Percentiles rank a stretch among this genome's conserved stretches.
phyloP scores from a whole-genome alignment of 2,797 vertebrate genomes.

The Brachymystax lenok region DNA sequence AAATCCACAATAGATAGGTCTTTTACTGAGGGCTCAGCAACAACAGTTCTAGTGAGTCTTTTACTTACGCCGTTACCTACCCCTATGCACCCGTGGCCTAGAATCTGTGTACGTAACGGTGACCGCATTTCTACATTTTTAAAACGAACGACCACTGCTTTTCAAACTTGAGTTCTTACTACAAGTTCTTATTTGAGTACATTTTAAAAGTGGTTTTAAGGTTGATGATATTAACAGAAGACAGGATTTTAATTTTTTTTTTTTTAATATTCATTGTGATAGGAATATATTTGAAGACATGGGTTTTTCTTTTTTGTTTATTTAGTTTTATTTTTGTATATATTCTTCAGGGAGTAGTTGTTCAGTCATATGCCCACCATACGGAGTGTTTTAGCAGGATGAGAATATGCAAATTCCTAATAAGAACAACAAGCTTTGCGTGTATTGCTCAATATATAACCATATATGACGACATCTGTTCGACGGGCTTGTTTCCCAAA shows the following conservation, averaged over 20 bases:
- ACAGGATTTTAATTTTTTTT: slow-evolving; percentile 45
- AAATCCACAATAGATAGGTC: slow-evolving; percentile 38
- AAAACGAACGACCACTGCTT: slow-evolving; percentile 44
- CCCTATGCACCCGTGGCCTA: background rate
- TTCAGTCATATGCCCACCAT: background rate
- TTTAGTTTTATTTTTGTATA: background rate
- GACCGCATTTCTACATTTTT: slow-evolving; percentile 4
- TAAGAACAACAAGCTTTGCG: background rate
- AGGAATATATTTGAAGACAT: slow-evolving; percentile 73
- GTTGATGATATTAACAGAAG: slow-evolving; percentile 37
- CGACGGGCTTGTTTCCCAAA: background rate
- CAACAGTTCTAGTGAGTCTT: background rate
- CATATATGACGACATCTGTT: background rate
- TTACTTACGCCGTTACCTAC: background rate
- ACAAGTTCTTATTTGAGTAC: slow-evolving; percentile 43
- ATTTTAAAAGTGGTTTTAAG: slow-evolving; percentile 47
- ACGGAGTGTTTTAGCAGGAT: background rate
- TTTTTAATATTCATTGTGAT: slow-evolving; percentile 13
- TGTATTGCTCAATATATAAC: background rate
- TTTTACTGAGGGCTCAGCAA: no score
- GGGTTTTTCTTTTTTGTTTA: slow-evolving; percentile 43
- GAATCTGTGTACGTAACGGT: background rate
- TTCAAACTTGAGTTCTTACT: slow-evolving; percentile 17
- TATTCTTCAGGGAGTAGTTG: slow-evolving; percentile 64
- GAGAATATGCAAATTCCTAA: background rate